phyloP scores from a whole-genome alignment of 2,113 vertebrate species.

The Epinephelus lanceolatus region DNA sequence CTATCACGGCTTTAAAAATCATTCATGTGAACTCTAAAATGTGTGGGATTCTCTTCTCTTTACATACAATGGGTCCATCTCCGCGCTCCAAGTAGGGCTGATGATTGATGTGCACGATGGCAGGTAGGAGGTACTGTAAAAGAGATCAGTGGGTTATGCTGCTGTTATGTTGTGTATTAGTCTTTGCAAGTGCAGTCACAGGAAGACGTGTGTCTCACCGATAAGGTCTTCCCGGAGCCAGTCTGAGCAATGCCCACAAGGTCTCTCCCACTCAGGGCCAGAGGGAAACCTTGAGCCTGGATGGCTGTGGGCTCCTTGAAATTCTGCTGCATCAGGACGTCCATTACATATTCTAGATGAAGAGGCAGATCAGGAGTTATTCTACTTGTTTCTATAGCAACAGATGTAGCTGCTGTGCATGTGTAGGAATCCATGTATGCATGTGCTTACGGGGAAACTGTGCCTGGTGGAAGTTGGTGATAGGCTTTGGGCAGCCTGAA shows the following conservation, averaged over 20 bases:
- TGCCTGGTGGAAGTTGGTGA: slow-evolving; percentile 91
- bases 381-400: not conserved
- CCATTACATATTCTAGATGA: slow-evolving; percentile 91
- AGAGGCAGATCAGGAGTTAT: not conserved
- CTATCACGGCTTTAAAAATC: no score
- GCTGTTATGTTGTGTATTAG: not conserved
- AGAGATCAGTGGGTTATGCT: not conserved
- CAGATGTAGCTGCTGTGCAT: not conserved
- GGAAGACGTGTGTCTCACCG: slow-evolving; percentile 80
- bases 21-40: not conserved
- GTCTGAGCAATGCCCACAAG: slow-evolving; percentile 98
- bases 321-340: slow-evolving; percentile 93
- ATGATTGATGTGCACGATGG: slow-evolving; percentile 98
- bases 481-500: slow-evolving; percentile 90
- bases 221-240: slow-evolving; percentile 94
- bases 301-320: slow-evolving; percentile 96
- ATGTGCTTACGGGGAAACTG: slow-evolving; percentile 92
- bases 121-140: slow-evolving; percentile 94
- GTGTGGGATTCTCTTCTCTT: not conserved
- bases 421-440: not conserved
- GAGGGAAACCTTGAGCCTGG: slow-evolving; percentile 94
- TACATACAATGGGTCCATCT: slow-evolving; percentile 96
- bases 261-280: slow-evolving; percentile 94
- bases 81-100: slow-evolving; percentile 97
- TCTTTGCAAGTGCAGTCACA: not conserved